Base-by-base conservation (phyloP, 1,140 invertebrate genomes). In the Glossosoma conforme region DNA sequence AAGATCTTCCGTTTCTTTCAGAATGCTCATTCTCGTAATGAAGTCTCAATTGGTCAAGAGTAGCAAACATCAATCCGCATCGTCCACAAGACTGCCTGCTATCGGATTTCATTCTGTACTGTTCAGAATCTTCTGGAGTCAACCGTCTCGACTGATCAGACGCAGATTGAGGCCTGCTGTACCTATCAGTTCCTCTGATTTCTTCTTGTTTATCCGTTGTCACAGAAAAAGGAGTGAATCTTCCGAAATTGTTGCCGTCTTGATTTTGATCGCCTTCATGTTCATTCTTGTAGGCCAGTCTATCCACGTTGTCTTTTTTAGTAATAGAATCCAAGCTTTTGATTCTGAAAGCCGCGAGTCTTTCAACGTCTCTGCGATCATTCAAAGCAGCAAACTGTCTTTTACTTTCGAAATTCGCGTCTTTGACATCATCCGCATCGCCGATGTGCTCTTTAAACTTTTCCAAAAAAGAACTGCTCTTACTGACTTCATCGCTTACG, bases 1-100 rank as follows among this genome's bases (percentile, higher is more conserved):
- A 20, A 6, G 19, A 20, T 21, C 52, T 36, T 0, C 56, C 56
- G 40, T 58, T 58, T 24, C 48, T 54, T 18, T 58, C 56, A n/a
- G 32, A 38, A 35, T 58, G 56, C 17, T 58, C 56, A 14, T 28
- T 54, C 15, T 58, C 56, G 25, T 36, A 52, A 37, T 58, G 56
- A 20, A 44, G 4, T 32, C 50, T 41, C 21, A 58, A 25, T 21
- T 17, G 24, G 2, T 58, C 56, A 15, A 44, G n/a, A 11, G 21
- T 52, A 2, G 45, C 37, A 28, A 54, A 58, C 4, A 58, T 28
- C 8, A 54, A 22, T 10, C 56, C 56, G 37, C 56, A 58, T 15
- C 37, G 44, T 8, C 25, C 35, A 40, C 56, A 58, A 8, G 51
- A 30, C 15, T 54, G 48, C 13, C 51, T 20, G 2, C 41, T 52